Conservation (phyloP, 1,140 invertebrate genomes). For the Drosophila nebulosa region DNA sequence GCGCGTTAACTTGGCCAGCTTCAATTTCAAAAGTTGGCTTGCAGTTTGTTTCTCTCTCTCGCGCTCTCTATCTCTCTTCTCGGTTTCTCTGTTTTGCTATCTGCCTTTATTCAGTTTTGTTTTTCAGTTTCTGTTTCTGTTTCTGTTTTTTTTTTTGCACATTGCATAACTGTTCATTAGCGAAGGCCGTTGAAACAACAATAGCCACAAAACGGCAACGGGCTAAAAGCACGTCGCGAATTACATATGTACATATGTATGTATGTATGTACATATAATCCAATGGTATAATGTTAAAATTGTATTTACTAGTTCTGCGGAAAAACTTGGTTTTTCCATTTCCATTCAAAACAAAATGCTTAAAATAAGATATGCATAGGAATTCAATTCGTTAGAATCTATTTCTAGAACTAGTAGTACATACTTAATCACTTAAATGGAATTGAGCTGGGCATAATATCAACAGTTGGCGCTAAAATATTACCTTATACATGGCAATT, state of each 20-base stretch:
- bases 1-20: conserved; percentile 8
- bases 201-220: conserved; percentile 22
- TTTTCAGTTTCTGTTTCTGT: conserved; percentile 23
- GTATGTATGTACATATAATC: too few species aligned
- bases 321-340: conserved; percentile 9
- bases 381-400: too few species aligned
- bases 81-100: conserved; percentile 8
- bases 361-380: too few species aligned
- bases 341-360: too few species aligned
- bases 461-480: conserved; percentile 32
- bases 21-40: conserved; percentile 7
- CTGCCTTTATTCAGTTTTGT: conserved; percentile 6
- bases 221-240: conserved; percentile 45
- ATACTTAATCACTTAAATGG: too few species aligned
- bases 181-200: conserved; percentile 60
- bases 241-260: too few species aligned
- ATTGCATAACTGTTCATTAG: conserved; percentile 77
- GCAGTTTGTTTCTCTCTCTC: conserved; percentile 13
- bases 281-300: conserved; percentile 69
- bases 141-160: conserved; percentile 58
- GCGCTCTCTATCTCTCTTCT: conserved; percentile 7
- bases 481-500: conserved; percentile 9
- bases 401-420: too few species aligned
- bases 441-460: not conserved
- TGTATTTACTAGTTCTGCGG: conserved; percentile 15